Conservation (phyloP, 2,888 invertebrate genomes). For the Melolontha melolontha region DNA sequence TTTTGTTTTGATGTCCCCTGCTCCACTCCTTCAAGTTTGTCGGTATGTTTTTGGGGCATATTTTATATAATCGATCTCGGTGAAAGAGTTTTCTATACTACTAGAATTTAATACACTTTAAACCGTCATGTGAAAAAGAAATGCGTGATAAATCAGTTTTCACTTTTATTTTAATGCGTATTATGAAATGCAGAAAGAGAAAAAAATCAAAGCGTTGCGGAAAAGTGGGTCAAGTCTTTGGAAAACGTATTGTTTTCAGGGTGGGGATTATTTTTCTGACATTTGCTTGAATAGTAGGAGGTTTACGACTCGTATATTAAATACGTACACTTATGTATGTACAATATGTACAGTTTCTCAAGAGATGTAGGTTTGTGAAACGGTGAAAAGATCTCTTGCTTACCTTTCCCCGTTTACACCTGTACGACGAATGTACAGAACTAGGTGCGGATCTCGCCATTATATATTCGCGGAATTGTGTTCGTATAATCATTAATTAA, state of each 20-base stretch:
- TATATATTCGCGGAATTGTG: background rate
- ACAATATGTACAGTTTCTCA: background rate
- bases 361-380: constrained; percentile 13
- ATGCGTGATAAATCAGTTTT: no score
- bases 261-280: constrained; percentile 15
- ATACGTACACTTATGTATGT: constrained; percentile 1
- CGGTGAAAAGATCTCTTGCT: constrained; percentile 10
- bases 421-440: background rate
- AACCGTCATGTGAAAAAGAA: no score
- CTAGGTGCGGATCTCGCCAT: background rate
- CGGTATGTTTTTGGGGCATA: no score
- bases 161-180: no score
- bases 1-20: no score
- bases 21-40: no score
- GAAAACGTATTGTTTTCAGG: constrained; percentile 23
- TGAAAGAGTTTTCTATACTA: no score
- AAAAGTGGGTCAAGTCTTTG: constrained; percentile 26
- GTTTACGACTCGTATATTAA: background rate
- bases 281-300: no score
- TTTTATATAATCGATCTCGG: no score
- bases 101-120: no score
- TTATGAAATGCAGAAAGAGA: no score
- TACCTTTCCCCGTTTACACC: background rate
- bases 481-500: background rate
- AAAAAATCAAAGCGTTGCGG: background rate